Base-by-base conservation (phyloP, 2,113 vertebrate species). In the Craseonycteris thonglongyai region DNA sequence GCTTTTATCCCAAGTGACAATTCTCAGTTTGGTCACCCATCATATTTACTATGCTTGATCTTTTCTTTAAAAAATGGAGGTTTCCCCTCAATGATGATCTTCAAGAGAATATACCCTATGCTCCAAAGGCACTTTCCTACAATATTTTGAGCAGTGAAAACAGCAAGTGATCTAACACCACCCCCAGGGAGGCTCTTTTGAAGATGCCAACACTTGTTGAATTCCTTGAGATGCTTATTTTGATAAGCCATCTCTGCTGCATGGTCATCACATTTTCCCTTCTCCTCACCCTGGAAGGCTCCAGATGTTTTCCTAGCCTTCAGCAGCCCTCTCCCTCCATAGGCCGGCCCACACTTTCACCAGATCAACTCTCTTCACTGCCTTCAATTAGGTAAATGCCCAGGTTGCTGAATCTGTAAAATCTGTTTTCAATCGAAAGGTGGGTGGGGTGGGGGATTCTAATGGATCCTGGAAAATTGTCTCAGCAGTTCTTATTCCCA, bases 371-470 rank as follows among this genome's bases (percentile, higher is more conserved):
- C 47, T 80, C 85, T 66, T 85, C 81, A 66, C 61, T 79, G 49
- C n/a, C 83, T 82, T 95, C 92, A 96, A 88, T 96, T 94, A 96
- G 72, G 81, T 76, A 97, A 93, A 90, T 49, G 47, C 49, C 81
- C 92, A 96, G 94, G 92, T 26, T 90, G 92, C 92, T 95, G 95
- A 97, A 84, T 92, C 85, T 92, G 96, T 76, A 95, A 93, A 96
- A 95, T 95, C 56, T 72, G 40, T 54, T 66, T 95, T 79, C 3
- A 13, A 94, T 91, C 38, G 4, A 95, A 95, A 93, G 83, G 56
- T 61, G 15, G 66, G 51, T 14, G 49, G 65, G 65, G 24, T 54
- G 45, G 66, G n/a, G 38, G 72, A 65, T 26, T 54, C 72, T 95
- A 94, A 96, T 95, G 81, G 92, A 92, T 88, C 76, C 91, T 90